phyloP scores from a whole-genome alignment of 2,797 vertebrate species.

The Darevskia mixta region DNA sequence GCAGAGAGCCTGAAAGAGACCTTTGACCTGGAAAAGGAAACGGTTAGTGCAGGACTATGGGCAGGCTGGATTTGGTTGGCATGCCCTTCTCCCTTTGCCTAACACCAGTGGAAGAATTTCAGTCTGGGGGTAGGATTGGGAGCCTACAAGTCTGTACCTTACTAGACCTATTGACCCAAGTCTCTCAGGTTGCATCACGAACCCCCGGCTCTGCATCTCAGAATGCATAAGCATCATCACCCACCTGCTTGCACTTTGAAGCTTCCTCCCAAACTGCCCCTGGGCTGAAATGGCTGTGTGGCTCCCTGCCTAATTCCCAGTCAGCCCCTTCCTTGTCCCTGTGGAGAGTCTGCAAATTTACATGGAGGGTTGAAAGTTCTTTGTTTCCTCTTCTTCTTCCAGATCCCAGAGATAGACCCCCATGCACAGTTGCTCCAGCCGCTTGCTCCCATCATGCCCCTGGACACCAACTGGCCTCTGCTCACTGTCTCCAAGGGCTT shows the following conservation, averaged over 20 bases:
- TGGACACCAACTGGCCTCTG: conserved; percentile 98
- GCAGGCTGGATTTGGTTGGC: neutral
- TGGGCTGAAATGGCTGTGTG: neutral
- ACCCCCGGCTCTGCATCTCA: neutral
- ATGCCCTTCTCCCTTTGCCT: neutral
- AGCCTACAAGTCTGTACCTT: neutral
- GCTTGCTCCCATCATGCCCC: conserved; percentile 92
- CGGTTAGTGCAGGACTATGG: conserved; percentile 74
- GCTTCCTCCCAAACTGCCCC: too few species aligned
- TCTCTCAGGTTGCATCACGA: neutral
- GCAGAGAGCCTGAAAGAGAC: conserved; percentile 91
- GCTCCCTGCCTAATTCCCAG: neutral
- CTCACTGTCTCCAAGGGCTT: conserved; percentile 96
- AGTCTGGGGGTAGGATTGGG: too few species aligned
- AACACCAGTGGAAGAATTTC: neutral
- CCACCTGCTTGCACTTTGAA: too few species aligned
- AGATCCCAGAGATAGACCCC: conserved; percentile 93
- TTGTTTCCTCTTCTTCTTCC: neutral
- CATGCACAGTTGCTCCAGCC: conserved; percentile 92
- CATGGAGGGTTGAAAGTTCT: neutral
- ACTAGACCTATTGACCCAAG: neutral
- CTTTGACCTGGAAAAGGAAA: conserved; percentile 95
- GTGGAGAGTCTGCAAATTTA: too few species aligned
- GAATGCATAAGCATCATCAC: neutral
- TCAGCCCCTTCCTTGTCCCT: too few species aligned